A percentile compares a stretch with the other conserved stretches of the same genome.
Conservation (phyloP, 2,113 vertebrate species). For the Lepidothrix coronata region DNA sequence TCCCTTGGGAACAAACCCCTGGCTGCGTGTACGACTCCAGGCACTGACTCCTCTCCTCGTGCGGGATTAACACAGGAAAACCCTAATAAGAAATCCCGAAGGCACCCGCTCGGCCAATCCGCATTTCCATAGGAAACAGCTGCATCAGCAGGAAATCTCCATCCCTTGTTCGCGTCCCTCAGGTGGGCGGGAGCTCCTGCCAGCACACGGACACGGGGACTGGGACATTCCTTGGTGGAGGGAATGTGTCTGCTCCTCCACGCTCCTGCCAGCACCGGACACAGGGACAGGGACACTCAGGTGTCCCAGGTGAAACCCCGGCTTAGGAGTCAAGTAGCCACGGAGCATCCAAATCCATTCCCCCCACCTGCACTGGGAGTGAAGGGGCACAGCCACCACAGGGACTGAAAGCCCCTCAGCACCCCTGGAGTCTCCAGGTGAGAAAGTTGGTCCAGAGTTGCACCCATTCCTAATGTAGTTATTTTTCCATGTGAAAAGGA, state of each 20-base stretch:
- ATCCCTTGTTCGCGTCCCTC: neutral
- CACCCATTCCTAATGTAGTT: neutral
- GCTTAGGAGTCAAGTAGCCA: neutral
- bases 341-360: neutral
- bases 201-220: neutral
- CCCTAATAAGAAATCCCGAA: neutral
- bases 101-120: neutral
- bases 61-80: neutral
- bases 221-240: neutral
- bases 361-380: neutral
- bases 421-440: rapidly evolving
- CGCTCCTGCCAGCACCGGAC: neutral
- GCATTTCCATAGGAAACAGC: constrained; percentile 26
- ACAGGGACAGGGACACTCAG: neutral
- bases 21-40: neutral
- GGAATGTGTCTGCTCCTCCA: neutral
- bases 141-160: neutral
- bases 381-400: neutral
- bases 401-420: rapidly evolving
- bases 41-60: neutral
- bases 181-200: neutral
- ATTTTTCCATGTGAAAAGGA: neutral
- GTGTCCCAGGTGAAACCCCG: neutral
- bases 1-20: neutral
- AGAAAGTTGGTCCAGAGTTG: neutral